Evolutionary conservation across 2,797 vertebrate genomes (phyloP).

Genomic region (Ctenosaura bakeri): DNA sequence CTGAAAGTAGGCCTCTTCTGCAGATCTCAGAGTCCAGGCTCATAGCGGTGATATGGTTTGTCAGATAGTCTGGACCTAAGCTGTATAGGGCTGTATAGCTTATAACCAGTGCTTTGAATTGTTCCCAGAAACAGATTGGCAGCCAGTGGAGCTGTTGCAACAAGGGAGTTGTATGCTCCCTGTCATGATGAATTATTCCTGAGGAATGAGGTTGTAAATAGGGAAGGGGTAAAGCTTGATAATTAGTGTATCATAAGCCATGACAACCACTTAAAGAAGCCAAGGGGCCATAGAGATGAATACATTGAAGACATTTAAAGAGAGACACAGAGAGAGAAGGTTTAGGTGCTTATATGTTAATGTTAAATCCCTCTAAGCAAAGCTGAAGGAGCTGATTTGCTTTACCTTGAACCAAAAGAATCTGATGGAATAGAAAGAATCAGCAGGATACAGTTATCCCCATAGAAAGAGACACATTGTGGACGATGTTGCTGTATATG

Average conservation of each 20-base stretch:
- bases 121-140: too few species aligned
- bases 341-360: neutral
- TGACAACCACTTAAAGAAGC: neutral
- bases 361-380: neutral
- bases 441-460: neutral
- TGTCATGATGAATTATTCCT: neutral
- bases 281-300: neutral
- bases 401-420: neutral
- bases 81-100: too few species aligned
- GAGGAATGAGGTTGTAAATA: neutral
- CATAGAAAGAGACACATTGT: neutral
- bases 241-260: neutral
- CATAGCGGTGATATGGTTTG: too few species aligned
- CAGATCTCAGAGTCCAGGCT: too few species aligned
- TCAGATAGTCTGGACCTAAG: too few species aligned
- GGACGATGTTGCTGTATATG: neutral
- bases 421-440: neutral
- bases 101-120: too few species aligned
- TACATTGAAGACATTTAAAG: neutral
- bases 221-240: neutral
- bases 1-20: too few species aligned
- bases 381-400: neutral
- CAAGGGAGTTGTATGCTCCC: too few species aligned
- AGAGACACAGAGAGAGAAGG: neutral
- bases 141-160: too few species aligned